These are phyloP conservation scores for Grantiella picta DNA, from an alignment of 2,113 vertebrate species.

Conservation along the genomic window DNA sequence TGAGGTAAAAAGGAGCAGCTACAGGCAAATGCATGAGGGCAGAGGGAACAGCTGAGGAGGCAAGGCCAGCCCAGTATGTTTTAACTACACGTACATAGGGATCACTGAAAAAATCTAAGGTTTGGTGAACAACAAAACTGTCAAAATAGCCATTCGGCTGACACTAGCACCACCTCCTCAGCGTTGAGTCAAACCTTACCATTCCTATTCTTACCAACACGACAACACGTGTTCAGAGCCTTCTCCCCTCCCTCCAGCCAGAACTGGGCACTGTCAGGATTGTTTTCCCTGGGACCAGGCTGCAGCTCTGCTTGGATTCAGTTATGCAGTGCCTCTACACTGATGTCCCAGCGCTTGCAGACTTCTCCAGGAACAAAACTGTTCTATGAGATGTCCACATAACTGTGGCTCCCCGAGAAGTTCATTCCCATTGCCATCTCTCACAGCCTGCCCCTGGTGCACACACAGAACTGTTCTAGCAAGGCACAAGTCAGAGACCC, in stretches of 20 bases:
- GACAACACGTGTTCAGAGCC: background rate
- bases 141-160: background rate
- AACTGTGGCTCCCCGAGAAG: background rate
- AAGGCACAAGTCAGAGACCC: background rate
- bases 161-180: background rate
- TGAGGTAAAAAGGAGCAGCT: background rate
- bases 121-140: background rate
- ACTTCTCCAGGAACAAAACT: background rate
- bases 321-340: background rate
- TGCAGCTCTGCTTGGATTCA: background rate
- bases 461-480: background rate
- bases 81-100: background rate
- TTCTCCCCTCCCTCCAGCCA: background rate
- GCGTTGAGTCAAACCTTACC: background rate
- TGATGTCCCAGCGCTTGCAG: background rate
- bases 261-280: background rate
- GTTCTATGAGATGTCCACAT: background rate
- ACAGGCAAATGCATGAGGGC: background rate
- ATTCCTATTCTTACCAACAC: background rate
- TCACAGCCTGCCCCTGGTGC: background rate
- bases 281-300: background rate
- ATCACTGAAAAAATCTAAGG: background rate
- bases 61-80: background rate
- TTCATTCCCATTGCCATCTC: background rate
- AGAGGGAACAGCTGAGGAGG: background rate